A percentile compares a stretch with the other conserved stretches of the same genome.
These are phyloP conservation scores for Aselliscus stoliczkanus DNA, from an alignment of 2,797 vertebrate species.

Conservation along the genomic window DNA sequence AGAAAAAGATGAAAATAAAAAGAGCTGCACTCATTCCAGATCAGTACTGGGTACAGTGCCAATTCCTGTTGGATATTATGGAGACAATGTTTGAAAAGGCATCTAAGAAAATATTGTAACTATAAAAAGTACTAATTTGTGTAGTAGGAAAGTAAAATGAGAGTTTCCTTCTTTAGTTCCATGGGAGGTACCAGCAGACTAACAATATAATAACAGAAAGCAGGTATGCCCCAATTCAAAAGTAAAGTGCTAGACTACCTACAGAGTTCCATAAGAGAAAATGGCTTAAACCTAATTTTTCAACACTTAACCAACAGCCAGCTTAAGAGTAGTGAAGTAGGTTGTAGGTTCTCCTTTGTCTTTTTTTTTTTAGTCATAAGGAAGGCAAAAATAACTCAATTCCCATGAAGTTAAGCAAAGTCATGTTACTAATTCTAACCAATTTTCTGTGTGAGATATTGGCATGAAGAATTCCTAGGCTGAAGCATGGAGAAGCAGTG, in stretches of 20 bases:
- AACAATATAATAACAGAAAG: not conserved
- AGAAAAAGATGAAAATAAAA: not conserved
- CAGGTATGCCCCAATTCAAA: not conserved
- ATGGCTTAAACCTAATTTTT: not conserved
- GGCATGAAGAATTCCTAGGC: not conserved
- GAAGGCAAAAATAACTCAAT: not conserved
- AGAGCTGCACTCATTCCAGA: not conserved
- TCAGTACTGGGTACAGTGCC: not conserved
- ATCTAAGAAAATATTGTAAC: slow-evolving; percentile 1
- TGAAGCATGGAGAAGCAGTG: not conserved
- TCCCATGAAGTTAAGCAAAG: not conserved
- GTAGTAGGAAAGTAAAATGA: not conserved
- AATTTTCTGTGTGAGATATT: not conserved
- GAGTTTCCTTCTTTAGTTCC: not conserved
- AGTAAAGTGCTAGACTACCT: not conserved
- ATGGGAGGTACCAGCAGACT: not conserved
- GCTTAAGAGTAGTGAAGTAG: not conserved
- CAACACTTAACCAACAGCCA: not conserved
- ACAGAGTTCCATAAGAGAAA: not conserved
- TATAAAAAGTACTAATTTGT: not conserved
- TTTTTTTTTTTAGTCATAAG: not conserved
- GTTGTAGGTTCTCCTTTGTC: not conserved
- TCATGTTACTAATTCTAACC: not conserved
- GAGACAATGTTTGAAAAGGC: not conserved
- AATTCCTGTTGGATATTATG: not conserved